Evolutionary conservation across 2,888 invertebrate genomes (phyloP), one percentile per base, ranked within the genome.

Genomic region (Girardia tigrina): DNA sequence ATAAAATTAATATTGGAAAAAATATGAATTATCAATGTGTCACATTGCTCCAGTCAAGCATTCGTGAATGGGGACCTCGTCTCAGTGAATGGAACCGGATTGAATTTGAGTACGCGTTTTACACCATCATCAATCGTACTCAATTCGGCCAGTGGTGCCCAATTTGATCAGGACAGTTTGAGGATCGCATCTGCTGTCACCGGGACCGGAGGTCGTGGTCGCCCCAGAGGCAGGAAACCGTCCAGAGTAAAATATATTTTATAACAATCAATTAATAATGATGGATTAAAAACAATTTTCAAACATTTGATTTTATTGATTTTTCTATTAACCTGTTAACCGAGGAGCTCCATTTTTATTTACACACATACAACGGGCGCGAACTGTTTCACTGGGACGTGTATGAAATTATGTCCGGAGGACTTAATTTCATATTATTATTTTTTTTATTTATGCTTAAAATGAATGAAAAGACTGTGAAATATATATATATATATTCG

Each of bases 101-200:
- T 56, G 56, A 56, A 56, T 56, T n/a, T 56, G 23, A 56, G 56
- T n/a, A 56, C 56, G 6, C n/a, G 56, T 6, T 56, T 56, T 56
- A 56, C 56, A 12, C 56, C 56, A 2, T 56, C 56, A 8, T 56
- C 56, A 56, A 56, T 56, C 4, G 56, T 56, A 6, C 56, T 56
- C n/a, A 56, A 56, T 56, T 56, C 56, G 23, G 56, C 56, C 4
- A 56, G 8, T 56, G 56, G 56, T 2, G 56, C 20, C n/a, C 56
- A 56, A 56, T 56, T 56, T 16, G 56, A 56, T 56, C 56, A 56
- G 23, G 56, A 56, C n/a, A 56, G 56, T 56, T 56, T 56, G 23
- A 56, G 56, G 23, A 56, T 56, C 4, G 56, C 56, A 56, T 56
- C 56, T 2, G 56, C 56, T 4, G 56, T 56, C n/a, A 8, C 56